Evolutionary conservation across 2,113 vertebrate species (phyloP).

Genomic region (Sylvilagus bachmani): DNA sequence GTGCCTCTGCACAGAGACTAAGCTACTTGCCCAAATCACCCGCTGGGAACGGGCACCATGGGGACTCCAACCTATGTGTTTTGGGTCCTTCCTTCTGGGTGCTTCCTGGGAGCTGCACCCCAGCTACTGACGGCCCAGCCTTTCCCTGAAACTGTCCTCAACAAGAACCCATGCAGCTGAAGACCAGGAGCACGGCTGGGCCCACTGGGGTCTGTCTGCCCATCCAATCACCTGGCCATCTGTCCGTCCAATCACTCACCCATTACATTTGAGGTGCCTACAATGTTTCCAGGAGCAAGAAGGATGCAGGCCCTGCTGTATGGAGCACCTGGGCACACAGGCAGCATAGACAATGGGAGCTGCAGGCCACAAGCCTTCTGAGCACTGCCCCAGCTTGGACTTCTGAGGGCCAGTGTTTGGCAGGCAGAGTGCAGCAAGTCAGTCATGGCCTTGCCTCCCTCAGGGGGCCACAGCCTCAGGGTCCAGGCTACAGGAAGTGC

Average conservation of each 20-base stretch:
- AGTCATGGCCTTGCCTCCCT: not conserved
- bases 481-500: not conserved
- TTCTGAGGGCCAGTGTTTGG: not conserved
- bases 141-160: not conserved
- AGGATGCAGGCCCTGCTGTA: not conserved
- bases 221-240: not conserved
- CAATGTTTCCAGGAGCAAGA: not conserved
- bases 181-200: not conserved
- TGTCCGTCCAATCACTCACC: not conserved
- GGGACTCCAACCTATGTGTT: not conserved
- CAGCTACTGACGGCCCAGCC: not conserved
- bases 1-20: not conserved
- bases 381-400: not conserved
- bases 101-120: not conserved
- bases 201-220: not conserved
- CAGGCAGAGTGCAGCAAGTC: not conserved
- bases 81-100: not conserved
- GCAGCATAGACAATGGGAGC: not conserved
- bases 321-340: not conserved
- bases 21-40: not conserved
- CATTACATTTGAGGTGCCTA: not conserved
- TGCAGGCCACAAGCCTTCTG: not conserved
- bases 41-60: not conserved
- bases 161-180: not conserved
- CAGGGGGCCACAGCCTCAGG: not conserved